Base-by-base conservation (phyloP, 2,797 vertebrate genomes). In the Eospalax fontanierii region DNA sequence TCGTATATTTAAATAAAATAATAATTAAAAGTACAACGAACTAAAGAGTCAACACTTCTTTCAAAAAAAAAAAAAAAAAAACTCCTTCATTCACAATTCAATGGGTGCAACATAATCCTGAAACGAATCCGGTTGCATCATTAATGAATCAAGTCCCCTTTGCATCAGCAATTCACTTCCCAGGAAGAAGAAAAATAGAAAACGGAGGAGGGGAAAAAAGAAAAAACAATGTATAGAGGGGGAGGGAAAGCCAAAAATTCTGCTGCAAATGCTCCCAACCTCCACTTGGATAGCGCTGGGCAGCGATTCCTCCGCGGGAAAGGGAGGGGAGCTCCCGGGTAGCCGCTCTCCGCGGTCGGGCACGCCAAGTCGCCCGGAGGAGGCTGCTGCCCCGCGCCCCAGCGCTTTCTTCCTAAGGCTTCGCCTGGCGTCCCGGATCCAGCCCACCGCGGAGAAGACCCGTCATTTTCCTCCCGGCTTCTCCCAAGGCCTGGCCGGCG, bases 41-140 rank as follows among this genome's bases (percentile, higher is more conserved):
- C 79, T 59, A 84, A 92, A 95, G 82, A 88, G 75, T 96, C 95
- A 94, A 92, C 87, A 98, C 97, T 87, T 96, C 95, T 95, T 97
- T 61, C 30, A 89, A 24, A 78, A 94, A 94, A 96, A n/a, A 89
- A 24, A 78, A 94, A 94, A 96, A 95, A 80, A 97, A 97, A 96
- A 97, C 97, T 97, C 97, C 98, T 98, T 98, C 98, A 98, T 98
- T 98, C 98, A 97, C 97, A 97, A 98, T 98, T 98, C 98, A 98
- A 95, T 97, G 97, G 97, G 97, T 98, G 98, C 98, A 98, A 97
- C 96, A 87, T 95, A 97, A 98, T 97, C 98, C 98, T 89, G 97
- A 96, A 97, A 93, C 93, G 96, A 97, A 98, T 97, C 98, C 98
- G 96, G 94, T 89, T 97, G 98, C 98, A 98, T 97, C 98, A 93